Evolutionary conservation across 2,888 invertebrate species (phyloP), one percentile per base, ranked within the genome.

Genomic region (Keiferia lycopersicella): DNA sequence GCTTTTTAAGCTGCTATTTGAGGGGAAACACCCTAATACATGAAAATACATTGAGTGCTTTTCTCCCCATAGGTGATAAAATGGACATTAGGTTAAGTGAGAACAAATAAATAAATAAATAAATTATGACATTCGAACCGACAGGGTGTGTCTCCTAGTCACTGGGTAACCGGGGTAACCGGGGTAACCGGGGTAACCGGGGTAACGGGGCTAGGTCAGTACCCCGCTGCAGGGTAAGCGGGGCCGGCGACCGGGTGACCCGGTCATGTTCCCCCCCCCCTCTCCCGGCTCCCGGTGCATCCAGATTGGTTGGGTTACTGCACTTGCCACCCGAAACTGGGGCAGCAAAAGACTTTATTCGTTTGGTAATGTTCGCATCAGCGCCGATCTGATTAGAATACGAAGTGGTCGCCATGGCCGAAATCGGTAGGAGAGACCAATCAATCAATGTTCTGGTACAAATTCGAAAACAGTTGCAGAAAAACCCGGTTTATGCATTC

Each of bases 221-320:
- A 79, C 79, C 80, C 75, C 78, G 80, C 77, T 71, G 77, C 77
- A 76, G 78, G 77, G 77, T 68, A 16, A 16, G 16, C 45, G n/a
- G 70, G 74, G 71, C 76, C 72, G 72, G 67, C 76, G 82, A 83
- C 86, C 86, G 80, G 77, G 79, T 87, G 80, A 87, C 87, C 87
- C 50, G 61, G 56, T 56, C 78, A 79, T 78, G 72, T 64, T 77
- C 74, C 79, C 85, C 81, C 88, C 87, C 72, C 65, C 66, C 68
- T 71, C 75, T 84, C 34, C 66, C 66, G 69, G 71, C 75, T 84
- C 34, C 66, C 68, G 71, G 75, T 84, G 83, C 86, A 86, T 74
- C 72, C 70, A 82, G 81, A 86, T 86, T 86, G 84, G 85, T 86
- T 85, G 41, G 38, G 22, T 18, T 12, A 41, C 39, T 60, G 60